phyloP scores from a whole-genome alignment of 2,113 vertebrate species.

The Peucedramus taeniatus region DNA sequence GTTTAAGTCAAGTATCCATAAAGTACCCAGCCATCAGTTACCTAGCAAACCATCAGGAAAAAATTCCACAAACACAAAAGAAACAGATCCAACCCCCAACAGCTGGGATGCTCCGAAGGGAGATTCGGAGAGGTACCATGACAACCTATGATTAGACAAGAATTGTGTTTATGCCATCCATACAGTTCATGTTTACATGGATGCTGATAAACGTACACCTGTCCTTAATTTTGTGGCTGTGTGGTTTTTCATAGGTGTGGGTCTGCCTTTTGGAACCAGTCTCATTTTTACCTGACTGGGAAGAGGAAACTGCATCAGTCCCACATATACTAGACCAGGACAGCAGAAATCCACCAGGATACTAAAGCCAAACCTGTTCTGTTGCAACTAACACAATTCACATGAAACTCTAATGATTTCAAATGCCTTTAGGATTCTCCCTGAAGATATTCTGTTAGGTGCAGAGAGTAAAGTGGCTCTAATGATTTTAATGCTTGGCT shows the following conservation, averaged over 20 bases:
- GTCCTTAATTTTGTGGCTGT: neutral
- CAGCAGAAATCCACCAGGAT: neutral
- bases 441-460: neutral
- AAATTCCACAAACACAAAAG: too few relatives aligned
- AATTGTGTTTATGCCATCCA: neutral
- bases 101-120: too few relatives aligned
- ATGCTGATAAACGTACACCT: neutral
- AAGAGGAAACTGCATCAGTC: neutral
- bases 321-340: neutral
- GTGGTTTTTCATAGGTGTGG: rapidly evolving
- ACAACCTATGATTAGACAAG: neutral
- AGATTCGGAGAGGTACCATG: too few relatives aligned
- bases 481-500: neutral
- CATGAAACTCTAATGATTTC: neutral
- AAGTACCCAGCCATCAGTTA: too few relatives aligned
- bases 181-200: neutral
- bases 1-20: too few relatives aligned
- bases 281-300: neutral
- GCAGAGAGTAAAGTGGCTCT: neutral
- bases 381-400: neutral
- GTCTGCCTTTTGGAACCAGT: neutral
- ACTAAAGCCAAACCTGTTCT: neutral
- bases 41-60: too few relatives aligned
- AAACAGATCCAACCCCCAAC: too few relatives aligned
- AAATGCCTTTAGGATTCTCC: neutral